Conservation (phyloP, 2,888 invertebrate genomes). For the Prosopocoilus inquinatus region DNA sequence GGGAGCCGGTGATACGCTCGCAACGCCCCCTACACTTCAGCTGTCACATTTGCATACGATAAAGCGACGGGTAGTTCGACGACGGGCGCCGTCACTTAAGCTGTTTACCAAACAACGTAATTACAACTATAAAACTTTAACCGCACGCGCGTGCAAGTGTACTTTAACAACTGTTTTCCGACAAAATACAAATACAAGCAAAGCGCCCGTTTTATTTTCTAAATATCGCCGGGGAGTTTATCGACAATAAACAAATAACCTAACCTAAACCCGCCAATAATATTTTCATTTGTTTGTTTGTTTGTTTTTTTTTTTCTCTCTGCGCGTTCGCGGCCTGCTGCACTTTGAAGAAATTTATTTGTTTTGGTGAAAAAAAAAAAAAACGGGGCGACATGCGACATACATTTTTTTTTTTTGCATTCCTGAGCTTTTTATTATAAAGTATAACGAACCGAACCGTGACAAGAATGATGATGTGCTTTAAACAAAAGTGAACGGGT, state of each 20-base stretch:
- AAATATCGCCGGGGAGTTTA: conserved; percentile 1
- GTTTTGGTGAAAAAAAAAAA: too few species aligned
- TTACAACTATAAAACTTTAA: conserved; percentile 4
- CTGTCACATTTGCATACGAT: conserved; percentile 9
- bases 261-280: not conserved
- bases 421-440: too few species aligned
- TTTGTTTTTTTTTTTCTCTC: too few species aligned
- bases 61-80: not conserved
- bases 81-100: conserved; percentile 3
- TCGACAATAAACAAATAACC: not conserved
- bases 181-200: conserved; percentile 5
- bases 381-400: too few species aligned
- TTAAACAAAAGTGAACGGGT: too few species aligned
- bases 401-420: too few species aligned
- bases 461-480: too few species aligned
- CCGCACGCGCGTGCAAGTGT: not conserved
- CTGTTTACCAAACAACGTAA: conserved; percentile 9
- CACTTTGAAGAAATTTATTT: too few species aligned
- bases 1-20: not conserved
- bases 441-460: too few species aligned
- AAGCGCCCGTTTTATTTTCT: not conserved
- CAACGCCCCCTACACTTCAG: conserved; percentile 10
- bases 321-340: too few species aligned
- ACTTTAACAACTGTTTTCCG: not conserved
- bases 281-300: not conserved